phyloP scores from a whole-genome alignment of 2,888 invertebrate genomes.

The Cyclophora albipunctata region DNA sequence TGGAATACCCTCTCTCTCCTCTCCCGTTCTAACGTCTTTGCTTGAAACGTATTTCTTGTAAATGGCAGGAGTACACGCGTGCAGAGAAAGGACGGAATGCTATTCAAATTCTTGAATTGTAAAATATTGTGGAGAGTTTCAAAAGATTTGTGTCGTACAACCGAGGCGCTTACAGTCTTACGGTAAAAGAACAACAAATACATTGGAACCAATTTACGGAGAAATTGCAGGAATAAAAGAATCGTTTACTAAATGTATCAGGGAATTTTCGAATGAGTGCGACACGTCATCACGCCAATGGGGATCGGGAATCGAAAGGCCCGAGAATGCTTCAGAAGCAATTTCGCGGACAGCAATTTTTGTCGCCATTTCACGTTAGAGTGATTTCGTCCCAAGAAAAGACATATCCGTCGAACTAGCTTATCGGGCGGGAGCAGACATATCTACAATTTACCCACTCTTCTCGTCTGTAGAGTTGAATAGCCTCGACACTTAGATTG shows the following conservation, averaged over 20 bases:
- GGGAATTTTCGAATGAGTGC: constrained; percentile 19
- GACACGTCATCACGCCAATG: constrained; percentile 32
- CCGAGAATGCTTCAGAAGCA: constrained; percentile 38
- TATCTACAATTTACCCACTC: constrained; percentile 40
- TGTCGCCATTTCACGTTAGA: constrained; percentile 53
- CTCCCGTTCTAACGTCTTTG: constrained; percentile 7
- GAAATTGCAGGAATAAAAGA: constrained; percentile 11
- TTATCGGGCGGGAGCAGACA: constrained; percentile 41
- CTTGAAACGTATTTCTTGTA: constrained; percentile 9
- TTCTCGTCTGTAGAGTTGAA: constrained; percentile 10
- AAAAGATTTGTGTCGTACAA: constrained; percentile 1
- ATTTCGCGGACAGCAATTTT: constrained; percentile 54
- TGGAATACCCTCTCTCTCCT: no score
- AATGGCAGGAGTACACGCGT: constrained; percentile 10
- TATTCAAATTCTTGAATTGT: constrained; percentile 10
- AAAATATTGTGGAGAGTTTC: constrained; percentile 5
- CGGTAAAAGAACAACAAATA: neutral
- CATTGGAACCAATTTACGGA: constrained; percentile 1
- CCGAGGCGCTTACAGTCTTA: constrained; percentile 2
- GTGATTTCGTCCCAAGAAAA: constrained; percentile 48
- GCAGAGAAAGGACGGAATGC: constrained; percentile 10
- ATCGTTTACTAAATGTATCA: constrained; percentile 6
- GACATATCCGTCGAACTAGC: constrained; percentile 43
- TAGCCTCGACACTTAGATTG: constrained; percentile 21
- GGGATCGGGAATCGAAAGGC: constrained; percentile 33